Conservation (phyloP, 2,888 invertebrate genomes). For the Macrosiphum euphorbiae region DNA sequence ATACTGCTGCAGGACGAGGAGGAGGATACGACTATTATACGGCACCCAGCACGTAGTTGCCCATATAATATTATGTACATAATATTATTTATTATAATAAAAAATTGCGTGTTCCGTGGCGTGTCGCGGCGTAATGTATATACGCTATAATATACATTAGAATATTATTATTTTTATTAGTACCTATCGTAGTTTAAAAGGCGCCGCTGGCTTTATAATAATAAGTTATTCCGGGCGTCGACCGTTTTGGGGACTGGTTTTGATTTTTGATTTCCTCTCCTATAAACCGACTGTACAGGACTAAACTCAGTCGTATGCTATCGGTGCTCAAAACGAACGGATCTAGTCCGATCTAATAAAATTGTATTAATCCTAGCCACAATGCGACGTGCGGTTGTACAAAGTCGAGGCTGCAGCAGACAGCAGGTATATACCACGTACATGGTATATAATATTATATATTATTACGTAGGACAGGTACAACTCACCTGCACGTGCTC, state of each 20-base stretch:
- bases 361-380: background rate
- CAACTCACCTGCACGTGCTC: background rate
- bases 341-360: background rate
- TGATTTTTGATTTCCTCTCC: background rate
- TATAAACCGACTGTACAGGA: background rate
- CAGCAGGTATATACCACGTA: background rate
- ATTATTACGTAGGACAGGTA: background rate
- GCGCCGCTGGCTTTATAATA: background rate
- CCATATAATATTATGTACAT: background rate
- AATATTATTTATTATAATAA: background rate
- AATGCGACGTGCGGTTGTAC: background rate
- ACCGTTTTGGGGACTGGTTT: background rate
- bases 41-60: background rate
- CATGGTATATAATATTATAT: background rate
- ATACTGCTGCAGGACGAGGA: background rate
- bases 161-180: background rate
- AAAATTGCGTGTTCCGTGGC: background rate
- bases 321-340: background rate
- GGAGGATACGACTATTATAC: background rate
- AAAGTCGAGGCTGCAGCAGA: background rate
- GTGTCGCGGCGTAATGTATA: background rate
- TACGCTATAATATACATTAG: background rate
- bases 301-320: background rate
- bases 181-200: background rate
- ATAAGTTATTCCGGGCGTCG: background rate